Conservation (phyloP, 2,797 vertebrate species). For the Rhadinocentrus ornatus region DNA sequence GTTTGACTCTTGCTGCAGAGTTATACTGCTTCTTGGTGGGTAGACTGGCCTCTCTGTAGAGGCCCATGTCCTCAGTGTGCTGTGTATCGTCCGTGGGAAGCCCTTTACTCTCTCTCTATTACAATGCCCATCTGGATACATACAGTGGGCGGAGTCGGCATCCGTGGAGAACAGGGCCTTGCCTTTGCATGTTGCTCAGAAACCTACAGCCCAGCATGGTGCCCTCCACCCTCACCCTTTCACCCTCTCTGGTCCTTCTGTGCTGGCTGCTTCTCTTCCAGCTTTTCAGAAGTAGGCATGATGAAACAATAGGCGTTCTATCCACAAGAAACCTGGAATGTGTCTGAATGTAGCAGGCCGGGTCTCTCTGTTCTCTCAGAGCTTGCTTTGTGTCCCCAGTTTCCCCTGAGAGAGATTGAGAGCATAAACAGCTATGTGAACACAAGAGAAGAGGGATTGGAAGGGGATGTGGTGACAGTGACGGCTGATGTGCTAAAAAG, state of each 20-base stretch:
- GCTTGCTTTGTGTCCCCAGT: slow-evolving; percentile 73
- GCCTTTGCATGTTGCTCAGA: slow-evolving; percentile 69
- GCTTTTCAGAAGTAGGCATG: slow-evolving; percentile 80
- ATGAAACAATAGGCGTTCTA: slow-evolving; percentile 80
- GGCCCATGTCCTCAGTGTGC: slow-evolving; percentile 56
- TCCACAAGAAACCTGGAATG: slow-evolving; percentile 80
- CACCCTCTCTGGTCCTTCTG: slow-evolving; percentile 57
- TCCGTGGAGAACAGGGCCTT: slow-evolving; percentile 74
- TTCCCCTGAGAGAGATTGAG: slow-evolving; percentile 41
- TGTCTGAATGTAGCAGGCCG: slow-evolving; percentile 81
- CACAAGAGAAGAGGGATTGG: slow-evolving; percentile 15
- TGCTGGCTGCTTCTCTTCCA: slow-evolving; percentile 67
- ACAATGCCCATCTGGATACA: slow-evolving; percentile 60
- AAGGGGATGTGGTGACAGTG: slow-evolving; percentile 53
- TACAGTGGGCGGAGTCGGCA: slow-evolving; percentile 76
- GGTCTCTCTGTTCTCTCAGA: slow-evolving; percentile 72
- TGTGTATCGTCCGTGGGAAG: slow-evolving; percentile 69
- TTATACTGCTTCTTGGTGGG: slow-evolving; percentile 57
- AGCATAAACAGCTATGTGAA: slow-evolving; percentile 30
- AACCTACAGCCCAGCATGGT: slow-evolving; percentile 62
- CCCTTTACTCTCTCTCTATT: slow-evolving; percentile 58
- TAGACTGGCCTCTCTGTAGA: slow-evolving; percentile 46
- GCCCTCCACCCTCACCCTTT: slow-evolving; percentile 61
- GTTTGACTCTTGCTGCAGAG: slow-evolving; percentile 26
- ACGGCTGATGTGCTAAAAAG: slow-evolving; percentile 42